Evolutionary conservation across 2,797 vertebrate genomes (phyloP).

Genomic region (Urosaurus nigricauda): DNA sequence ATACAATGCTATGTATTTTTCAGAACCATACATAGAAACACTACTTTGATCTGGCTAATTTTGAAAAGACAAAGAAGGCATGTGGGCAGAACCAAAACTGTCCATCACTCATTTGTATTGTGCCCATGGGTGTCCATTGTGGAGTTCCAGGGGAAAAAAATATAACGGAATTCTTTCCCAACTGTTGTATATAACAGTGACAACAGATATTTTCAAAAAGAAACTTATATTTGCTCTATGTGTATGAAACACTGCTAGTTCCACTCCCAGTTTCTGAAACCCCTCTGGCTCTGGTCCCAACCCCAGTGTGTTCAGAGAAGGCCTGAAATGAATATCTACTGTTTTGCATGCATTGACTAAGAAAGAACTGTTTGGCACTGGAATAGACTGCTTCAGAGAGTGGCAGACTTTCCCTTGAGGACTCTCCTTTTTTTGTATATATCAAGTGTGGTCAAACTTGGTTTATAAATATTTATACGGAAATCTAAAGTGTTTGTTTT

Average conservation of each 20-base stretch:
- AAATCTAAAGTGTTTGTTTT: too few relatives aligned
- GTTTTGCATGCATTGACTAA: neutral
- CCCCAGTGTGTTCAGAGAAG: neutral
- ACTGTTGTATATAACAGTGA: conserved; percentile 23
- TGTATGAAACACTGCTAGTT: neutral
- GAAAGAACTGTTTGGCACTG: neutral
- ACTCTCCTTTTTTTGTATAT: too few relatives aligned
- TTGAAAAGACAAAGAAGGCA: conserved; percentile 66
- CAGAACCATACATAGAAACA: conserved; percentile 74
- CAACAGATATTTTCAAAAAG: neutral
- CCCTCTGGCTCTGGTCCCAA: too few relatives aligned
- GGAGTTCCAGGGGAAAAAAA: conserved; percentile 53
- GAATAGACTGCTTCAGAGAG: too few relatives aligned
- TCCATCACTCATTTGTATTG: conserved; percentile 58
- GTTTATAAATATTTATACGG: too few relatives aligned
- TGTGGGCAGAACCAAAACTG: conserved; percentile 65
- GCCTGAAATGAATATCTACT: neutral
- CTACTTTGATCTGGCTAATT: conserved; percentile 68
- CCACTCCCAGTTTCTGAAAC: neutral
- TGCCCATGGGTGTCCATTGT: conserved; percentile 47
- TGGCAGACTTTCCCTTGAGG: too few relatives aligned
- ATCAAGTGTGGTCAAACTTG: too few relatives aligned
- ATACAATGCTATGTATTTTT: conserved; percentile 68
- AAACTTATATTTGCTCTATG: neutral
- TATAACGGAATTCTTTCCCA: conserved; percentile 53